Evolutionary conservation across 2,113 vertebrate genomes (phyloP).

Genomic region (Eretmochelys imbricata): DNA sequence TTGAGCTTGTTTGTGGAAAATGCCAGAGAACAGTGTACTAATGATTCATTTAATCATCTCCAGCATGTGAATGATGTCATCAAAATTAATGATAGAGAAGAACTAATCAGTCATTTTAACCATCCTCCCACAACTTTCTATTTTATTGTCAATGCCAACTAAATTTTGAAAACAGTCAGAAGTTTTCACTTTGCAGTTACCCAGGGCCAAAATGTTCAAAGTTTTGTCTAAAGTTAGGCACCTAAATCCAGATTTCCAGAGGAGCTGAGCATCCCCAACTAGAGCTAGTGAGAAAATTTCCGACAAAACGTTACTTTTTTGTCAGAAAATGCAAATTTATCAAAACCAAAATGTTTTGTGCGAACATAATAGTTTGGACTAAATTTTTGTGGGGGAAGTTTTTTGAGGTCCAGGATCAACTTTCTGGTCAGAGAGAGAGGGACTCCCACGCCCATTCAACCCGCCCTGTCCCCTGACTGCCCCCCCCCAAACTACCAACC

Average conservation of each 20-base stretch:
- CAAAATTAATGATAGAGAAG: neutral
- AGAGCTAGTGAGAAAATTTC: neutral
- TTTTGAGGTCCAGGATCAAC: neutral
- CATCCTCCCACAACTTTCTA: neutral
- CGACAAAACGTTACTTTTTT: neutral
- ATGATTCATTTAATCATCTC: neutral
- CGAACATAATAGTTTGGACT: neutral
- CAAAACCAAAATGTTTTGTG: neutral
- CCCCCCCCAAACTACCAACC: too few species aligned
- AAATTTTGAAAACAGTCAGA: neutral
- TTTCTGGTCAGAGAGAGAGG: neutral
- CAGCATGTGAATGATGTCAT: accelerated
- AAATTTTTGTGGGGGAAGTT: neutral
- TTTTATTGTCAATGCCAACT: neutral
- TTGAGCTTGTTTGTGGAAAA: neutral
- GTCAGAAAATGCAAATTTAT: neutral
- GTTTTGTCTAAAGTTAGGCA: neutral
- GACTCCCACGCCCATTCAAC: too few species aligned
- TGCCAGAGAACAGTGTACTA: neutral
- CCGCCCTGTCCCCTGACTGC: too few species aligned
- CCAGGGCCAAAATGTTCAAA: neutral
- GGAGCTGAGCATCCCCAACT: neutral
- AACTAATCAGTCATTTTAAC: neutral
- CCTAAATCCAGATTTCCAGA: neutral
- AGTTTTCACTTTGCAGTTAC: neutral